Conservation (phyloP, 2,888 invertebrate genomes). For the Epirrita christyi region DNA sequence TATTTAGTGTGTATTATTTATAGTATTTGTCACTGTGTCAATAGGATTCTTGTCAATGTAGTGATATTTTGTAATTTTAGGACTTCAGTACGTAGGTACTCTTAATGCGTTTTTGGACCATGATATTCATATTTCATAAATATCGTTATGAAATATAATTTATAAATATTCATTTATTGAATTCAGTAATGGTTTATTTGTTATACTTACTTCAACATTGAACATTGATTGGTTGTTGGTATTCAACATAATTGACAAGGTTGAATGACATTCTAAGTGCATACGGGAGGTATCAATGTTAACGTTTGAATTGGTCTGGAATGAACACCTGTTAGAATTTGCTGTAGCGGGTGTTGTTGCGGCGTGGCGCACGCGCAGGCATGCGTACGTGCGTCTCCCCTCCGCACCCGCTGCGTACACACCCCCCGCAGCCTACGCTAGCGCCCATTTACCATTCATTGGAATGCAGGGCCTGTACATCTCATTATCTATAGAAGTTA, state of each 20-base stretch:
- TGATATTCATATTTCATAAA: no score
- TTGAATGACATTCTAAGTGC: constrained; percentile 38
- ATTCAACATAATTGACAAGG: constrained; percentile 18
- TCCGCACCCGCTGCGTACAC: constrained; percentile 37
- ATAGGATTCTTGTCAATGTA: no score
- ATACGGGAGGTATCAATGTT: constrained; percentile 33
- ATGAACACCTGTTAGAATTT: constrained; percentile 71
- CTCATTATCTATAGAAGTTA: constrained; percentile 67
- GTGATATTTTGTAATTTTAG: no score
- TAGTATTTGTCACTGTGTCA: no score
- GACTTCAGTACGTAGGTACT: no score
- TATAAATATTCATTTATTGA: constrained; percentile 14
- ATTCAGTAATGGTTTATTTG: constrained; percentile 9
- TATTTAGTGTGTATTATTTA: no score
- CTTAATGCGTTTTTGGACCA: neutral
- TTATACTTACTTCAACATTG: no score
- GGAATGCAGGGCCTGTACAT: constrained; percentile 74
- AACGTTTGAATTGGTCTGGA: constrained; percentile 39
- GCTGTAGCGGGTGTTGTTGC: constrained; percentile 50
- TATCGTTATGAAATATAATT: no score
- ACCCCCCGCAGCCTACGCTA: constrained; percentile 39
- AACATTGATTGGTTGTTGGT: no score
- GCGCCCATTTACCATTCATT: constrained; percentile 68
- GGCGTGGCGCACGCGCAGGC: constrained; percentile 72
- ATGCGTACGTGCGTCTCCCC: constrained; percentile 58